phyloP scores from a whole-genome alignment of 1,140 invertebrate genomes.

The Eriocheir sinensis region DNA sequence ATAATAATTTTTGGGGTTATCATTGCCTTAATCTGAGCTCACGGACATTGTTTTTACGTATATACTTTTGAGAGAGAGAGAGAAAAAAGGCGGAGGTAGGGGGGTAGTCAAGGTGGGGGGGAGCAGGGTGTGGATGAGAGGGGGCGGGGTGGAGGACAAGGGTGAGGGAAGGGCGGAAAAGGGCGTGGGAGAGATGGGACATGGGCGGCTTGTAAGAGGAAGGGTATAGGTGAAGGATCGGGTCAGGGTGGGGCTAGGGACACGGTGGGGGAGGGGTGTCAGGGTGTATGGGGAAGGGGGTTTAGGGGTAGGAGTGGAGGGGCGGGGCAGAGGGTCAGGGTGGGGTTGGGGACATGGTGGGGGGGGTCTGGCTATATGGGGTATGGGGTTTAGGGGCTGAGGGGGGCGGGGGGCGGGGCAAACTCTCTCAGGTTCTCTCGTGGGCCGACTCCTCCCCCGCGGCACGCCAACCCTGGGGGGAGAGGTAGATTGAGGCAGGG shows the following conservation, averaged over 20 bases:
- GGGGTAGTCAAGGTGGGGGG: too few relatives aligned
- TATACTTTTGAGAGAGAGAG: not conserved
- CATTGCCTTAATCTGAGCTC: too few relatives aligned
- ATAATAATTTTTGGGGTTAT: too few relatives aligned
- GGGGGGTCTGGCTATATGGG: too few relatives aligned
- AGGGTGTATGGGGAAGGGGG: not conserved
- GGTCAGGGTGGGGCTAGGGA: not conserved
- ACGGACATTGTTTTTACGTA: too few relatives aligned
- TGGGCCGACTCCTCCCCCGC: constrained; percentile 52
- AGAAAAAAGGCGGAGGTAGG: not conserved
- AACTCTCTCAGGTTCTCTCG: not conserved
- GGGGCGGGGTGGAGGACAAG: too few relatives aligned
- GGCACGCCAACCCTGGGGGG: constrained; percentile 37
- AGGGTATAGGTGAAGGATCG: not conserved
- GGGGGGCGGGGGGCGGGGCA: not conserved
- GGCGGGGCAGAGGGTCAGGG: not conserved
- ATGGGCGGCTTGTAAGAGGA: not conserved
- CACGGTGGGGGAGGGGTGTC: not conserved
- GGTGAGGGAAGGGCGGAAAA: too few relatives aligned
- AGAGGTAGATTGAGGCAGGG: not conserved
- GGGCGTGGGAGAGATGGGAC: too few relatives aligned
- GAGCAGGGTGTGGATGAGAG: too few relatives aligned
- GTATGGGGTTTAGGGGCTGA: not conserved
- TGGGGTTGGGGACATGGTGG: too few relatives aligned
- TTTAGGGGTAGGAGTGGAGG: not conserved